Evolutionary conservation across 1,140 invertebrate genomes (phyloP), one percentile per base, ranked within the genome.

Genomic region (Neodiprion fabricii): DNA sequence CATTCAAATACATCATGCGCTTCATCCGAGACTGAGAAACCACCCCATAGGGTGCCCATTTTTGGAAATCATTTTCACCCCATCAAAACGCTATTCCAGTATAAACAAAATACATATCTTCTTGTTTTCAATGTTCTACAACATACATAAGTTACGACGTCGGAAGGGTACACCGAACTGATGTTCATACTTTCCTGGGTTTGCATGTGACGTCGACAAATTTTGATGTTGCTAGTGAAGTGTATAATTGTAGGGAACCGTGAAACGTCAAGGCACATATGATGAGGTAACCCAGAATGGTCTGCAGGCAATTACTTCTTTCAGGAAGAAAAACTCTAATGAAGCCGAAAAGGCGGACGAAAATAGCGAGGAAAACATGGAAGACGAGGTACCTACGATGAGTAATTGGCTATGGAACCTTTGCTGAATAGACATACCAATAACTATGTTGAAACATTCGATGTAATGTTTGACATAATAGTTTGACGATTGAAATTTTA

Each of bases 211-310:
- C 85, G 70, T 82, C 82, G 3, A 84, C 84, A 17, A 85, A 86
- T 91, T 7, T 73, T 86, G 2, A 88, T 93, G 80, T 48, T 89
- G 2, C 9, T 88, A n/a, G 80, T 92, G 1, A 90, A 90, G 73
- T 67, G 90, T 9, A 74, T 89, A 0, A 89, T 90, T 11, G 92
- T 94, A 92, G 89, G 95, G 92, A 5, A 80, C 77, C 21, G 88
- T 93, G 12, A 83, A 89, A 68, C 86, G 88, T 1, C 84, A 91
- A 82, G 92, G 92, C 17, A 90, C 87, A 0, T 94, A 90, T 74
- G 81, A 88, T 47, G 86, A 92, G 48, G 77, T 94, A 0, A 78
- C 86, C 0, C 84, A 86, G 3, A 89, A 85, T 65, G 89, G 82
- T 94, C 10, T 90, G 50, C 77, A 89, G n/a, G 89, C 92, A 75